phyloP scores from a whole-genome alignment of 1,140 invertebrate genomes.

The Cepaea nemoralis region DNA sequence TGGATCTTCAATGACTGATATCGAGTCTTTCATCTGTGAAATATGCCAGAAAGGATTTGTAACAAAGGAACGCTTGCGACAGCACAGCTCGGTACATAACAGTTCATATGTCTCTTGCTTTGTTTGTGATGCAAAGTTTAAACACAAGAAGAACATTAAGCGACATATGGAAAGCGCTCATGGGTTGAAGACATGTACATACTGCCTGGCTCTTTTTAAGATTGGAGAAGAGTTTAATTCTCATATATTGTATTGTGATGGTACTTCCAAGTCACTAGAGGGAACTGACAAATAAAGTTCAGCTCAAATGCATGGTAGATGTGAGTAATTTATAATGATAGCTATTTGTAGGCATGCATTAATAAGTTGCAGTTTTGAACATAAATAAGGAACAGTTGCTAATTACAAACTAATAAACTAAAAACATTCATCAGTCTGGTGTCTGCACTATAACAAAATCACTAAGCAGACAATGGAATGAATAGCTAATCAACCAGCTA shows the following conservation, averaged over 20 bases:
- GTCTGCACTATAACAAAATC: too few species aligned
- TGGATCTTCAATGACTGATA: not conserved
- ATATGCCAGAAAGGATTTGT: constrained; percentile 13
- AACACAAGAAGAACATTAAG: constrained; percentile 30
- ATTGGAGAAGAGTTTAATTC: constrained; percentile 25
- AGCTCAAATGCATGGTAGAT: not conserved
- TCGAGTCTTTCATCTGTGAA: constrained; percentile 1
- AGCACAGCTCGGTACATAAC: constrained; percentile 24
- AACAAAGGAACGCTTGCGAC: constrained; percentile 4
- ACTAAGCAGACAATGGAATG: too few species aligned
- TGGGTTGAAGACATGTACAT: constrained; percentile 22
- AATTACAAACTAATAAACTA: too few species aligned
- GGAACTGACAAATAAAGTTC: too few species aligned
- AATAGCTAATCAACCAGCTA: too few species aligned
- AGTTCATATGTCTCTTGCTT: constrained; percentile 8
- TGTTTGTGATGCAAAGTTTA: constrained; percentile 36
- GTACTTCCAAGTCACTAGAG: not conserved
- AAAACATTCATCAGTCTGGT: too few species aligned
- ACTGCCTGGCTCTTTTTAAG: constrained; percentile 17
- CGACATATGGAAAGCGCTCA: constrained; percentile 31
- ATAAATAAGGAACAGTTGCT: too few species aligned
- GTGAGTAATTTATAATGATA: too few species aligned
- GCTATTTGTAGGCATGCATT: too few species aligned
- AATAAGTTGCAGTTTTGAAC: too few species aligned
- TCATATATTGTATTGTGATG: constrained; percentile 30